Evolutionary conservation across 2,797 vertebrate genomes (phyloP).

Genomic region (Platyrinchus mystaceus): DNA sequence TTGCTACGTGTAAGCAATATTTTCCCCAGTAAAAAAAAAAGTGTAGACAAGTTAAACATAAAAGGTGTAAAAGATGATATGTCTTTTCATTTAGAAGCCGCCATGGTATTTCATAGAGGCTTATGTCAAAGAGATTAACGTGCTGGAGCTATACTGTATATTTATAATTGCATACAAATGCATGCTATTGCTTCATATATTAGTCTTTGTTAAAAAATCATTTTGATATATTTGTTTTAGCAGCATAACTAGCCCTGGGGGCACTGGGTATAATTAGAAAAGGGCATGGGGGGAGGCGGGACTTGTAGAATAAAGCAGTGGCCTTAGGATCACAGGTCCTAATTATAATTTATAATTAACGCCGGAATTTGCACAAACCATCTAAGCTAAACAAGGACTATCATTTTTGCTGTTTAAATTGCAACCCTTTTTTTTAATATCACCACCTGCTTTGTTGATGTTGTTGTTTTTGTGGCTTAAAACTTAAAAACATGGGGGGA

Average conservation of each 20-base stretch:
- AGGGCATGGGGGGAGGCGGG: conserved; percentile 67
- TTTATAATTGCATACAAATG: conserved; percentile 63
- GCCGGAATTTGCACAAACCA: conserved; percentile 57
- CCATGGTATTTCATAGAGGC: conserved; percentile 37
- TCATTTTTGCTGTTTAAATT: conserved; percentile 49
- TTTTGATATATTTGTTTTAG: conserved; percentile 83
- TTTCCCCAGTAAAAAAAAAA: conserved; percentile 45
- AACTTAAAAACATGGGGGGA: conserved; percentile 48
- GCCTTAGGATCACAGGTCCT: conserved; percentile 71
- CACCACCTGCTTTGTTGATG: conserved; percentile 55
- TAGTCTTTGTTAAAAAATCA: conserved; percentile 73
- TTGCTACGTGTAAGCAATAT: conserved; percentile 58
- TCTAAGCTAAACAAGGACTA: conserved; percentile 56
- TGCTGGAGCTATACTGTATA: conserved; percentile 30
- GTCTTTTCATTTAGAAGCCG: conserved; percentile 43
- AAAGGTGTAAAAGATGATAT: conserved; percentile 66
- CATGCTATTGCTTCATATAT: conserved; percentile 65
- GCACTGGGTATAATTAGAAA: conserved; percentile 77
- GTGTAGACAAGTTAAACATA: conserved; percentile 55
- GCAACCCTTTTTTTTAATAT: conserved; percentile 29
- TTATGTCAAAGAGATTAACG: conserved; percentile 67
- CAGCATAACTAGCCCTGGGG: conserved; percentile 75
- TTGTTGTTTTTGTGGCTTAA: conserved; percentile 47
- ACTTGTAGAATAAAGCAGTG: conserved; percentile 72
- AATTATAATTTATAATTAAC: conserved; percentile 79